Conservation (phyloP, 2,113 vertebrate species). For the Merops nubicus region DNA sequence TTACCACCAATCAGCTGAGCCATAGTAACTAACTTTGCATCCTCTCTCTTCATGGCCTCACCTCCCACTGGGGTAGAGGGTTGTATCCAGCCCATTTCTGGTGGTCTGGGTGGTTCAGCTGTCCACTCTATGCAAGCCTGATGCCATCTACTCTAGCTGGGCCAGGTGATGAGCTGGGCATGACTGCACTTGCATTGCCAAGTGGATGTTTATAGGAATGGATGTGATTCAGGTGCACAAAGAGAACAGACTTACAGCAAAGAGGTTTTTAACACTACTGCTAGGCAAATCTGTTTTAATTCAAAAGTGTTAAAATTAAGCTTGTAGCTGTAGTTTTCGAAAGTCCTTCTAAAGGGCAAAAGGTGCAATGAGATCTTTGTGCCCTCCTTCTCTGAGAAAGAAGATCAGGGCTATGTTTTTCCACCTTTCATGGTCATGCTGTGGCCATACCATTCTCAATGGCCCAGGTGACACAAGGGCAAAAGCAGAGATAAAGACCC, state of each 20-base stretch:
- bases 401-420: background rate
- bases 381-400: background rate
- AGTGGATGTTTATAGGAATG: background rate
- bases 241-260: background rate
- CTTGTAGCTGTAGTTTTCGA: background rate
- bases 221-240: background rate
- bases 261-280: background rate
- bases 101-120: background rate
- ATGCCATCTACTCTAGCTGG: background rate
- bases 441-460: background rate
- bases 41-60: rapidly evolving
- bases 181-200: background rate
- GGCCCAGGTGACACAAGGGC: background rate
- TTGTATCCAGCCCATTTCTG: background rate
- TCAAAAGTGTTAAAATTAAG: background rate
- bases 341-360: background rate
- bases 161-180: background rate
- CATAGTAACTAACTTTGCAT: background rate
- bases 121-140: background rate
- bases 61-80: rapidly evolving
- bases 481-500: background rate
- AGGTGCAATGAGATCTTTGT: background rate
- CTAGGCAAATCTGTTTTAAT: background rate
- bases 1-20: background rate
- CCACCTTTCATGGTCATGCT: background rate